Evolutionary conservation across 2,113 vertebrate genomes (phyloP).

Genomic region (Pelecanoides urinatrix): DNA sequence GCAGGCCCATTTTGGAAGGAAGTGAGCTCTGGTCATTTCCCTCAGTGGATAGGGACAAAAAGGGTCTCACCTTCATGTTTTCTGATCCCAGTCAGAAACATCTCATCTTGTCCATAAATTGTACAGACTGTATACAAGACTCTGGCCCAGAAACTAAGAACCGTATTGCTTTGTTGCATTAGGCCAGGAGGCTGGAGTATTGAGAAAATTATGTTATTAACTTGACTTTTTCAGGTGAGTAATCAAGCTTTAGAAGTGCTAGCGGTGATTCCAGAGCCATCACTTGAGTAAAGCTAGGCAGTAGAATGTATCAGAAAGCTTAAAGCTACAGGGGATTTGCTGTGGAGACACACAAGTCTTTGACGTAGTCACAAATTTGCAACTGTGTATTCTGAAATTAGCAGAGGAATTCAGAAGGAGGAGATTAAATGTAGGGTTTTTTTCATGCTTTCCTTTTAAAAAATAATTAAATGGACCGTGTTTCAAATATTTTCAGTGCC

Average conservation of each 20-base stretch:
- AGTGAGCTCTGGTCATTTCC: background rate
- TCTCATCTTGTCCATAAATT: background rate
- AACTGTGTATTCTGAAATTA: background rate
- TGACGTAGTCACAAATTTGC: background rate
- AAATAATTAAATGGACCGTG: background rate
- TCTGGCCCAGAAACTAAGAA: background rate
- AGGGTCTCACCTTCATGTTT: background rate
- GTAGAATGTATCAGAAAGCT: background rate
- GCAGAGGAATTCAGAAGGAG: background rate
- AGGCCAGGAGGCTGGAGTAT: background rate
- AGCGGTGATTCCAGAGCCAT: background rate
- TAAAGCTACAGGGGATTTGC: background rate
- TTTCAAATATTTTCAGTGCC: constrained; percentile 17
- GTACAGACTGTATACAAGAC: background rate
- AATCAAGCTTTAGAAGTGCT: background rate
- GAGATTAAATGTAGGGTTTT: background rate
- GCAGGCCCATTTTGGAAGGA: background rate
- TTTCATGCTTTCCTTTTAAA: background rate
- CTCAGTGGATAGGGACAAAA: background rate
- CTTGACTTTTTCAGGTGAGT: background rate
- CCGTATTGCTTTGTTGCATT: background rate
- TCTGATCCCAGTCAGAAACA: background rate
- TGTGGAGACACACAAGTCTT: background rate
- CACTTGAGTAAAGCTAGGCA: background rate
- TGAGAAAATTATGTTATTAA: background rate